Evolutionary conservation across 2,797 vertebrate genomes (phyloP).

Genomic region (Leontocebus nigricollis): DNA sequence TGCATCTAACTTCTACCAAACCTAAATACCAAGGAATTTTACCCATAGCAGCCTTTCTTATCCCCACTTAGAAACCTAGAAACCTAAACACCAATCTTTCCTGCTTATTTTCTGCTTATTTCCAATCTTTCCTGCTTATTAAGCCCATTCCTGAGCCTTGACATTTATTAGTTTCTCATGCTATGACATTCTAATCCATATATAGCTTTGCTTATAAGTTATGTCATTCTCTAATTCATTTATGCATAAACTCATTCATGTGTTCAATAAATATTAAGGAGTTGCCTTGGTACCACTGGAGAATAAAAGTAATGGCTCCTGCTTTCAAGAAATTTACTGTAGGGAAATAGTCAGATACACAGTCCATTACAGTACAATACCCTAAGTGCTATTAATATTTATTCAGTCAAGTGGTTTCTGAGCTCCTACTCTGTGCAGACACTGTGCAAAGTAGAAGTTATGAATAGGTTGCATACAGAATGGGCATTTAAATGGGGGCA

Average conservation of each 20-base stretch:
- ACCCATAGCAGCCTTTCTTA: not conserved
- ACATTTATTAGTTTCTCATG: not conserved
- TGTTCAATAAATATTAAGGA: constrained; percentile 3
- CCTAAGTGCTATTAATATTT: not conserved
- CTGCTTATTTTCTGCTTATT: not conserved
- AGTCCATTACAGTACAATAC: not conserved
- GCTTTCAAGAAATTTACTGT: not conserved
- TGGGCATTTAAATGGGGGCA: not conserved
- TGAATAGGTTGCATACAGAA: not conserved
- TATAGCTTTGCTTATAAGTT: not conserved
- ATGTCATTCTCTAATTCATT: not conserved
- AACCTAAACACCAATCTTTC: not conserved
- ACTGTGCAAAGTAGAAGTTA: not conserved
- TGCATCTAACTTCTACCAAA: constrained; percentile 3
- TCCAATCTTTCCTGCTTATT: not conserved
- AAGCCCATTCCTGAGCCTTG: not conserved
- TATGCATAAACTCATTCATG: not conserved
- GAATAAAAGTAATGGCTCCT: constrained; percentile 25
- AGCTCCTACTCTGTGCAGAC: not conserved
- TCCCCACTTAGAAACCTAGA: not conserved
- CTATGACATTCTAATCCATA: not conserved
- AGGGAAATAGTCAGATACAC: not conserved
- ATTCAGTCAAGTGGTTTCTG: not conserved
- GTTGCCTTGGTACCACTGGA: not conserved
- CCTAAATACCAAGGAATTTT: not conserved